These are phyloP conservation scores for Salmo trutta DNA, from an alignment of 2,797 vertebrate species.

Conservation along the genomic window DNA sequence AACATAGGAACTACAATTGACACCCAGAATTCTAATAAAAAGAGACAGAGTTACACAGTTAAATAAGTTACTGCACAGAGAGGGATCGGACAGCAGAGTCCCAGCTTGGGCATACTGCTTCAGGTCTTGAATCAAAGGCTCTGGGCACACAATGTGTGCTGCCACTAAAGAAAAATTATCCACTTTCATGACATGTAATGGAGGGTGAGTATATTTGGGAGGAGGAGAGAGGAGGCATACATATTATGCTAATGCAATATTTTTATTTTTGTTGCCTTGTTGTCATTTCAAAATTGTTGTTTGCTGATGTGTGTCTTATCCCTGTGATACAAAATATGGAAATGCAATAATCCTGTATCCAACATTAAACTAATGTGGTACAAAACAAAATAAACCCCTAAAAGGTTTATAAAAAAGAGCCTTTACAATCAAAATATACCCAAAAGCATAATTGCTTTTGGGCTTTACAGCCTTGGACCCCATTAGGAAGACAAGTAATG, in stretches of 20 bases:
- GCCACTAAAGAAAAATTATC: background rate
- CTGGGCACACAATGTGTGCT: background rate
- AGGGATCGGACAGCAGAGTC: conserved; percentile 34
- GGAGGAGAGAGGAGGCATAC: background rate
- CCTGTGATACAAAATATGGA: no score
- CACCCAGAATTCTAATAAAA: conserved; percentile 67
- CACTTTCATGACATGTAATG: background rate
- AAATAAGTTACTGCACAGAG: conserved; percentile 48
- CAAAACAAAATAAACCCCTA: background rate
- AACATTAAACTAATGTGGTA: background rate
- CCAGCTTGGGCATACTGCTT: conserved; percentile 10
- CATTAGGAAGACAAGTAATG: background rate
- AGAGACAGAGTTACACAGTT: conserved; percentile 16
- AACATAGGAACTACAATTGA: conserved; percentile 62
- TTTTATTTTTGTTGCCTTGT: background rate
- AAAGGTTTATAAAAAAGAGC: background rate
- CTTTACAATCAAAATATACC: background rate
- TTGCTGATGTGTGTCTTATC: background rate
- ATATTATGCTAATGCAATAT: background rate
- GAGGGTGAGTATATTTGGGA: background rate
- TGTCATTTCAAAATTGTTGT: background rate
- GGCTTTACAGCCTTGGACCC: background rate
- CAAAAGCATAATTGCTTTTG: background rate
- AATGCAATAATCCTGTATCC: background rate
- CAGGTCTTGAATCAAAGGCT: conserved; percentile 12